Evolutionary conservation across 2,888 invertebrate species (phyloP), one percentile per base, ranked within the genome.

Genomic region (Pandemis corylana): DNA sequence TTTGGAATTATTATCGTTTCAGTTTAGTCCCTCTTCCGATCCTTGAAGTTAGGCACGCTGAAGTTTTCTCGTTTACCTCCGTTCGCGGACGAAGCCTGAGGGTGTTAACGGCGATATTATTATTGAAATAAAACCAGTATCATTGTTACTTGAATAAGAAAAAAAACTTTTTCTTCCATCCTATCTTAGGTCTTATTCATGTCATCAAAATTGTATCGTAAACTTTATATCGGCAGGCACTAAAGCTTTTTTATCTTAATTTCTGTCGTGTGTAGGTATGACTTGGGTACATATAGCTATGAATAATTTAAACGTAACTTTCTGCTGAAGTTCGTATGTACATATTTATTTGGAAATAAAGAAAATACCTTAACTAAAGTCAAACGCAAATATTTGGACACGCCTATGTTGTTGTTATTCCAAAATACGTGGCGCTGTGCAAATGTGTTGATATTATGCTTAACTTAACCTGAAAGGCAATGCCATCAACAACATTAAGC

Each of bases 31-130:
- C 6, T 20, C 12, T 7, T n/a, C 7, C 41, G 62, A 12, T 20
- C 20, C 28, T 10, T 15, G 28, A 10, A 28, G 15, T 13, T 36
- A 15, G 56, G 53, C 12, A 36, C 49, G 20, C 13, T 13, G 7
- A 72, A 67, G 61, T 72, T 72, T 72, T 72, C 72, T 62, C 67
- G 66, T 72, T 67, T 71, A 10, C 46, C 20, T 49, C 41, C 28
- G 63, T 64, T 63, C 51, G 59, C 49, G 10, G n/a, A 15, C 9
- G 59, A 46, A 7, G 36, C 15, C 42, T n/a, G 13, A 41, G 49
- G 61, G 71, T 20, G 49, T 9, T 20, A 61, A 71, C 36, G 36
- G 61, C 15, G 65, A 36, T 36, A 41, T n/a, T 13, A 62, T 62
- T 41, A 62, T 62, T 62, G 7, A 62, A 41, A 41, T 62, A 41